Evolutionary conservation across 2,797 vertebrate species (phyloP), one percentile per base, ranked within the genome.

Genomic region (Arnoldichthys spilopterus): DNA sequence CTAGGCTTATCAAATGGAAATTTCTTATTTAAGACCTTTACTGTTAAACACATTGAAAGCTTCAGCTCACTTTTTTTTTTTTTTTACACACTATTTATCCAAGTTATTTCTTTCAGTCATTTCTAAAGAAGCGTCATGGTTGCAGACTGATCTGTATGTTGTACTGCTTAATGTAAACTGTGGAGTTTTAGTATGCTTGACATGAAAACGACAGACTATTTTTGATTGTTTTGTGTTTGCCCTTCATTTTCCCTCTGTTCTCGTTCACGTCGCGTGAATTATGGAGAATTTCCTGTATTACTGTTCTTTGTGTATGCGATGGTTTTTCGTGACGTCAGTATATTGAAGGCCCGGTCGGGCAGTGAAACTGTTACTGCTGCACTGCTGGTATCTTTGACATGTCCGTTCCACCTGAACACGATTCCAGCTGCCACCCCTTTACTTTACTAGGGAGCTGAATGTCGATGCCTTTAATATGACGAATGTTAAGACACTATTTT

Each of bases 301-400:
- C 92, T 91, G 90, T 95, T 94, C 94, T 94, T 90, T 90, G 90
- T 96, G 95, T 95, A 93, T 91, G 92, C 92, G 90, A 91, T 93
- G 91, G 93, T 91, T 94, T n/a, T n/a, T 84, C 68, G 95, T 93
- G 94, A 93, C 82, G 91, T 97, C 93, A 94, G 90, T 93, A 91
- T 96, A 94, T 93, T 96, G 92, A 92, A 94, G 94, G 82, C 84
- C 94, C 92, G 87, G 91, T 92, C 92, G 93, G 92, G 94, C 95
- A 94, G 93, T 94, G 93, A 94, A 93, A 93, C 94, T 94, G 93
- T 94, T 96, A 92, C 94, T 95, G 94, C 95, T 95, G 93, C 95
- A 92, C 96, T 95, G 95, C 95, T 95, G 95, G 93, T 94, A 93
- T 92, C 89, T 92, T 91, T 90, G 90, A 93, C 88, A 84, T 86